Conservation (phyloP, 2,888 invertebrate species). For the Andrena chrysosceles region DNA sequence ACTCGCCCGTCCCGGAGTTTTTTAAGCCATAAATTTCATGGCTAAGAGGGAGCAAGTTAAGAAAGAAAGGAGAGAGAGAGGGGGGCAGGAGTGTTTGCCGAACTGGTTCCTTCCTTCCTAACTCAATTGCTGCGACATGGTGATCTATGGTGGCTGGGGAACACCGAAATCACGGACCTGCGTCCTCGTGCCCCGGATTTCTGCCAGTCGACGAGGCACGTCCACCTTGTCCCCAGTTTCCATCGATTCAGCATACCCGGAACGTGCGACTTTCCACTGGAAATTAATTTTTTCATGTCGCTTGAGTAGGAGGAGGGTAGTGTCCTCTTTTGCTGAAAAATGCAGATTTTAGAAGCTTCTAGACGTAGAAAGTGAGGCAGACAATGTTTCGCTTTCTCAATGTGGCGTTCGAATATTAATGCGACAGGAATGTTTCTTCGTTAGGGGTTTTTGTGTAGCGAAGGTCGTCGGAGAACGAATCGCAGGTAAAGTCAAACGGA, state of each 20-base stretch:
- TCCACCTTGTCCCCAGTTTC: constrained; percentile 45
- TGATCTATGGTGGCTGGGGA: constrained; percentile 82
- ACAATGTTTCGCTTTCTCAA: too few relatives aligned
- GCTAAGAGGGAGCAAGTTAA: constrained; percentile 58
- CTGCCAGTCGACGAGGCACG: constrained; percentile 57
- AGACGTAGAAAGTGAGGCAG: not conserved
- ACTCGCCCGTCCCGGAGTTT: constrained; percentile 81
- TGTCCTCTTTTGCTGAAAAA: too few relatives aligned
- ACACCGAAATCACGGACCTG: constrained; percentile 78
- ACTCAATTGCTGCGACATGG: constrained; percentile 83
- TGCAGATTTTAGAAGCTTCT: not conserved
- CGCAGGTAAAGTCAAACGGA: constrained; percentile 36
- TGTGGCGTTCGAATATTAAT: too few relatives aligned
- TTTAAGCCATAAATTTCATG: constrained; percentile 84
- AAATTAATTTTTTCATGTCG: constrained; percentile 32
- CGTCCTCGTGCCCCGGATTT: constrained; percentile 79
- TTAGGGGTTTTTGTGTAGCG: constrained; percentile 8
- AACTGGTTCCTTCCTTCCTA: constrained; percentile 85
- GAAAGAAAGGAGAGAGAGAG: constrained; percentile 49
- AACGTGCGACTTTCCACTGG: not conserved
- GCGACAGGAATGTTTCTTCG: too few relatives aligned
- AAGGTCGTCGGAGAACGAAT: constrained; percentile 24
- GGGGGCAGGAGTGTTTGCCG: constrained; percentile 83
- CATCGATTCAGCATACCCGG: constrained; percentile 56
- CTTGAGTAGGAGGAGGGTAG: not conserved